A percentile compares a stretch with the other conserved stretches of the same genome.
Conservation (phyloP, 2,113 vertebrate species). For the Poeciliopsis retropinna region DNA sequence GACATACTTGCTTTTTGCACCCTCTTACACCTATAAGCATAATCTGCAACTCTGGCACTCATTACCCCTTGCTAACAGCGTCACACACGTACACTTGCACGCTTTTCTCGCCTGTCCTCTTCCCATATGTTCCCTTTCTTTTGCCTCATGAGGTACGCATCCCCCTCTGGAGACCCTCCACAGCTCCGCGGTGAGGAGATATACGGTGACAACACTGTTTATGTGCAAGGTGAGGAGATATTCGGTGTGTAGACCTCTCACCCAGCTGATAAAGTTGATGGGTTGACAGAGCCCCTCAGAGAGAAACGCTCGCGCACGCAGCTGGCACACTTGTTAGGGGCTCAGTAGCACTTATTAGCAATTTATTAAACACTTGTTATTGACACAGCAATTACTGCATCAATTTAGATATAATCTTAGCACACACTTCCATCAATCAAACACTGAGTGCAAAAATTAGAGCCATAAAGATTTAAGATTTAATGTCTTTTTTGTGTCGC, state of each 20-base stretch:
- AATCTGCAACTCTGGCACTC: constrained; percentile 66
- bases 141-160: constrained; percentile 66
- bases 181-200: constrained; percentile 40
- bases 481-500: constrained; percentile 8
- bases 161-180: constrained; percentile 53
- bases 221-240: constrained; percentile 68
- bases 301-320: constrained; percentile 18
- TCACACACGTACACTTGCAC: constrained; percentile 31
- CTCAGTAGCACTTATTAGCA: constrained; percentile 66
- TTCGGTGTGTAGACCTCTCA: constrained; percentile 70
- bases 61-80: constrained; percentile 42
- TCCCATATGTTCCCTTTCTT: constrained; percentile 72
- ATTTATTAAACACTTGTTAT: constrained; percentile 74
- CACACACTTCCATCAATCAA: constrained; percentile 38
- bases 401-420: constrained; percentile 42
- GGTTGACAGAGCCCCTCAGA: constrained; percentile 63
- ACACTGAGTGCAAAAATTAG: constrained; percentile 32
- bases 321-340: constrained; percentile 70
- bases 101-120: constrained; percentile 59
- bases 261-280: constrained; percentile 70
- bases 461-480: neutral
- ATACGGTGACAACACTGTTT: constrained; percentile 53
- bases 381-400: constrained; percentile 64
- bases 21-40: constrained; percentile 44
- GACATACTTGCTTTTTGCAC: constrained; percentile 69